Conservation (phyloP, 1,140 invertebrate genomes). For the Plectrocnemia conspersa region DNA sequence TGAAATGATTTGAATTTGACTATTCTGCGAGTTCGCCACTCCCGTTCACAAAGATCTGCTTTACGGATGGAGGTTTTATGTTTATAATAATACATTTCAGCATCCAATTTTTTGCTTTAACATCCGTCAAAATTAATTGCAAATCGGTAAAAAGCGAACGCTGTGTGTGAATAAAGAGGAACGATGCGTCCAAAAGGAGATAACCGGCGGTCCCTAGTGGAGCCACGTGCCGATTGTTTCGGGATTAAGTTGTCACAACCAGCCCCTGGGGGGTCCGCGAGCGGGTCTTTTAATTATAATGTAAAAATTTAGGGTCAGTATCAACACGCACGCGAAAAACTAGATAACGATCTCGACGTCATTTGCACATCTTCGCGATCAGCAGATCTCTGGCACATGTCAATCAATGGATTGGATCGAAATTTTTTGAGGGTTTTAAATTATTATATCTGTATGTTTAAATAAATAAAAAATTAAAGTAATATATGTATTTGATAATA, state of each 20-base stretch:
- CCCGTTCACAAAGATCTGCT: too few relatives aligned
- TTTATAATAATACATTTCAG: too few relatives aligned
- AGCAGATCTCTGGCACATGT: too few relatives aligned
- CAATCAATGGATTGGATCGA: too few relatives aligned
- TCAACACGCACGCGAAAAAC: not conserved
- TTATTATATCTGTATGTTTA: too few relatives aligned
- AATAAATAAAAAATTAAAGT: too few relatives aligned
- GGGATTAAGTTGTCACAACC: slow-evolving; percentile 35
- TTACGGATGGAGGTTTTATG: too few relatives aligned
- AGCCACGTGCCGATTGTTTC: slow-evolving; percentile 29
- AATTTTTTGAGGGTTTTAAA: too few relatives aligned
- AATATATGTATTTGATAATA: too few relatives aligned
- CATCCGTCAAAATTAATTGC: slow-evolving; percentile 3
- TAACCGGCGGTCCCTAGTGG: slow-evolving; percentile 2
- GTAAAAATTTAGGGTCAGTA: slow-evolving; percentile 17
- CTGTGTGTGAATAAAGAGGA: not conserved
- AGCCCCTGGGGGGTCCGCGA: slow-evolving; percentile 15
- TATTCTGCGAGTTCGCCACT: slow-evolving; percentile 17
- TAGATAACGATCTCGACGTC: slow-evolving; percentile 14
- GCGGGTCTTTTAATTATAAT: slow-evolving; percentile 33
- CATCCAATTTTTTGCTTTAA: too few relatives aligned
- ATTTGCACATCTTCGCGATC: not conserved
- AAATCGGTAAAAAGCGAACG: slow-evolving; percentile 8
- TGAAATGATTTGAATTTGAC: too few relatives aligned
- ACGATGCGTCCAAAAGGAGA: slow-evolving; percentile 22